Base-by-base conservation (phyloP, 2,113 vertebrate species). In the Pardalotus punctatus region DNA sequence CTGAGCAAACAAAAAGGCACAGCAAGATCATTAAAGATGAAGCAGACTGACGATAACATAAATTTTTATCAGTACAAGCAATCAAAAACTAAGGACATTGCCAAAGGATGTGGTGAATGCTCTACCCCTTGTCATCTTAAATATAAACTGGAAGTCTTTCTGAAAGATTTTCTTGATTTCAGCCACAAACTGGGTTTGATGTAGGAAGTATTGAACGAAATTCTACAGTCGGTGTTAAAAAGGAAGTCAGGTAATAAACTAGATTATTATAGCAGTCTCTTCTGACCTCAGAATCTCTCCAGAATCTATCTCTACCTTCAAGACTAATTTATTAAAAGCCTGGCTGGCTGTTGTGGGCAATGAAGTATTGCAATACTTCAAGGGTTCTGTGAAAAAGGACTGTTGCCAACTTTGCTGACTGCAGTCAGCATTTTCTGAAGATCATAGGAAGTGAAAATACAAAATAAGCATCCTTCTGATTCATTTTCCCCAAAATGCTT, bases 371-470 rank as follows among this genome's bases (percentile, higher is more conserved):
- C 81, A 90, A 48, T 93, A 93, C 85, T 95, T 96, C 71, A 96
- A 87, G 74, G 40, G 38, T 80, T 94, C 82, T 93, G 64, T 95
- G 85, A 88, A 94, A 96, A 92, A 90, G 60, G 72, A 60, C 83
- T 83, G n/a, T 67, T 96, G 94, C 93, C 93, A 95, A 76, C 76
- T n/a, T 43, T 78, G 86, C 93, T 95, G 79, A 66, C 92, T 94
- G 90, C 64, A 90, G 93, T 92, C 94, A 96, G 95, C 96, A 78
- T 73, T 97, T 97, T 96, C 90, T 92, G 82, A 95, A 94, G 85
- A 97, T 96, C 92, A 90, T 15, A 95, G 57, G 61, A 88, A 95
- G 61, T 88, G 92, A 94, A 96, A 97, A 96, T 92, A 95, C 72
- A 88, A 97, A 93, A 92, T 93, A 97, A 96, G 88, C 93, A 93